Evolutionary conservation across 2,113 vertebrate species (phyloP).

Genomic region (Peucedramus taeniatus): DNA sequence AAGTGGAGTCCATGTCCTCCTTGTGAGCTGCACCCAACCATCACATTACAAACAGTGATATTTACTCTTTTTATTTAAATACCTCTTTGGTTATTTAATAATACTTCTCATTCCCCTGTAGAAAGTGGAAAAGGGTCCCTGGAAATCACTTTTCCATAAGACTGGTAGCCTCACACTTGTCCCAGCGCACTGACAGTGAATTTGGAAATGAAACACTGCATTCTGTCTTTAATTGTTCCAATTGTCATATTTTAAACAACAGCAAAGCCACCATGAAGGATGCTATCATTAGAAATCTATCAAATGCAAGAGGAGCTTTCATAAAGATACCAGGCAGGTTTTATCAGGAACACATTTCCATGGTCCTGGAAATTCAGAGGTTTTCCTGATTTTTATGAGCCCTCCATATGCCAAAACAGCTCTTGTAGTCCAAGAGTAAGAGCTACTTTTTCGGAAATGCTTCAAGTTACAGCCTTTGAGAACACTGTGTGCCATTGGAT

Average conservation of each 20-base stretch:
- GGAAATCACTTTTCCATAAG: not conserved
- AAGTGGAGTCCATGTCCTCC: fast-evolving
- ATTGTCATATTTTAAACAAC: not conserved
- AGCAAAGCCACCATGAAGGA: not conserved
- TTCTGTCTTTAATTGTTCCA: not conserved
- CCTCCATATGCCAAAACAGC: not conserved
- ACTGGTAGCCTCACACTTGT: not conserved
- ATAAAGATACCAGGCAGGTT: not conserved
- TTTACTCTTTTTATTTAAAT: not conserved
- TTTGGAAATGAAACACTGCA: not conserved
- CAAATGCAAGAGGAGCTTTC: not conserved
- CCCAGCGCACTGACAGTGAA: not conserved
- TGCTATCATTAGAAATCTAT: not conserved
- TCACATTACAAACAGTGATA: not conserved
- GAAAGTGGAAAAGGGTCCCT: not conserved
- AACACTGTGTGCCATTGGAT: not conserved
- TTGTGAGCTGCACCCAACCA: not conserved
- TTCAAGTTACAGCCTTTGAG: not conserved
- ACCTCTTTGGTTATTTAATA: not conserved
- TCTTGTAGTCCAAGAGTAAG: not conserved
- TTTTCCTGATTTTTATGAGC: not conserved
- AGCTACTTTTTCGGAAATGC: not conserved
- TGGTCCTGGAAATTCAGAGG: not conserved
- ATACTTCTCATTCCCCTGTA: not conserved
- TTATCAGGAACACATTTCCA: not conserved